Percentiles rank a stretch among this genome's conserved stretches.
Conservation (phyloP, 2,888 invertebrate genomes). For the Eupithecia dodoneata region DNA sequence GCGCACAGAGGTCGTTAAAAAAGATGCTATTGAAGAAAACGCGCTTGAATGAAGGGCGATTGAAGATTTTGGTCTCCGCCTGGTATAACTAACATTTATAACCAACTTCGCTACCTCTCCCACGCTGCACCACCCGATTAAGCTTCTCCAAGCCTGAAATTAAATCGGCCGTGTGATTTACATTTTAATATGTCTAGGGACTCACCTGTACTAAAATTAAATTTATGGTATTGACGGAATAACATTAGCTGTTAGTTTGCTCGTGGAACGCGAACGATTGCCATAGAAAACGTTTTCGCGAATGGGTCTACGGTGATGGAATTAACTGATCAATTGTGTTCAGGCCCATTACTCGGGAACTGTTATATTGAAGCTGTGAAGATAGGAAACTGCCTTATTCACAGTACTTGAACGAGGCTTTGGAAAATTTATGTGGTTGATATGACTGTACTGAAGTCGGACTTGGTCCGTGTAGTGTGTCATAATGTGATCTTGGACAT, state of each 20-base stretch:
- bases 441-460: no score
- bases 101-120: constrained; percentile 44
- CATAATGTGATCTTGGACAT: no score
- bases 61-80: background rate
- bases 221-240: constrained; percentile 77
- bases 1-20: no score
- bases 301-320: constrained; percentile 62
- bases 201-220: constrained; percentile 77
- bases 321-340: constrained; percentile 55
- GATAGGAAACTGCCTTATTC: constrained; percentile 4
- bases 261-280: constrained; percentile 45
- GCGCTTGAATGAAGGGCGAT: background rate
- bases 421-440: background rate
- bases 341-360: constrained; percentile 18
- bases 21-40: no score
- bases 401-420: background rate
- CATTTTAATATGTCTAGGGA: constrained; percentile 81
- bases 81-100: background rate
- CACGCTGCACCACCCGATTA: constrained; percentile 53
- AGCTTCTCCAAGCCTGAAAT: constrained; percentile 79
- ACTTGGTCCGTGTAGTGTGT: no score
- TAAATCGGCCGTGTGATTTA: constrained; percentile 82
- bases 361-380: constrained; percentile 1
- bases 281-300: constrained; percentile 38
- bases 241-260: constrained; percentile 61